Base-by-base conservation (phyloP, 2,113 vertebrate genomes). In the Mungos mungo region DNA sequence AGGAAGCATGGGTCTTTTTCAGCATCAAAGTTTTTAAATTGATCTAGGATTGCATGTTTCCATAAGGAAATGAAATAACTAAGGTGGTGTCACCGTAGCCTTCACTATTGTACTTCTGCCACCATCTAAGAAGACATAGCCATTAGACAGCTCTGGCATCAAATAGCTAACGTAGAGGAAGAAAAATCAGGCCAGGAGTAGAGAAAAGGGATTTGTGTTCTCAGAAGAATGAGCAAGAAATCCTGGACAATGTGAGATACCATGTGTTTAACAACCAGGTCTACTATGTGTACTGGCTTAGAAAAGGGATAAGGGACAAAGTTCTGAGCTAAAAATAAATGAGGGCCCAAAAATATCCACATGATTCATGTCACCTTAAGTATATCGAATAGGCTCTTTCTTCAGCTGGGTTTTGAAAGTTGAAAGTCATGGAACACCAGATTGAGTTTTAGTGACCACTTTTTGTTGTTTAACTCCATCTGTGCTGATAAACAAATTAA, bases 151-250 rank as follows among this genome's bases (percentile, higher is more conserved):
- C 11, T 88, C 47, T 81, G n/a, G 76, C 98, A 96, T 97, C 97
- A 98, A 95, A 66, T 86, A 96, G 19, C n/a, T 97, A 97, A 85
- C 57, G 45, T 88, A 96, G 76, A 97, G 93, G 74, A 97, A 86
- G 74, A 93, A 97, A 98, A 98, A 97, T 38, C 97, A 90, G 88
- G 94, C 87, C 97, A 96, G 97, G 76, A 96, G 57, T 97, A 92
- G 97, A 97, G 52, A 96, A 96, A 83, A 97, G 87, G 66, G 77
- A 87, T 90, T 80, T 96, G 38, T 85, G 41, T 95, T 93, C 90
- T 98, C 87, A 87, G 94, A 93, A 90, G 83, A 97, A 96, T 90
- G 93, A 93, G 71, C 72, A 90, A 90, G 93, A 98, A 97, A 97
- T 98, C 97, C 95, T 86, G 95, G 82, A 97, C 96, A 98, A 79